Evolutionary conservation across 2,888 invertebrate species (phyloP).

Genomic region (Eucera pruinosa): DNA sequence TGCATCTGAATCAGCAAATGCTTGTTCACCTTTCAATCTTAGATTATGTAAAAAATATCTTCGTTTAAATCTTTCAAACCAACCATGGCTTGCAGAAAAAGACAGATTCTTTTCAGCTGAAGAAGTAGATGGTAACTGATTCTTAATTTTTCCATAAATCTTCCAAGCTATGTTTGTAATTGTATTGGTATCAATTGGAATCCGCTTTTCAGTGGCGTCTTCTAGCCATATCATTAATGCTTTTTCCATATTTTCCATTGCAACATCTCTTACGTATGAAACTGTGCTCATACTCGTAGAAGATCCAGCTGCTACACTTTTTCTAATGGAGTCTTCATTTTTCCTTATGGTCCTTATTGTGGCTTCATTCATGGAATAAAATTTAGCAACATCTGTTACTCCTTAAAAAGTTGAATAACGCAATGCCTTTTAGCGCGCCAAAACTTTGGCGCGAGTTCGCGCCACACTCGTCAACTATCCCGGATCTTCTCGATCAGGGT

Average conservation of each 20-base stretch:
- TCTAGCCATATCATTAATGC: slow-evolving; percentile 49
- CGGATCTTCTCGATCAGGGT: too few species aligned
- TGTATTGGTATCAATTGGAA: slow-evolving; percentile 44
- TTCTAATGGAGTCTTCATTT: slow-evolving; percentile 12
- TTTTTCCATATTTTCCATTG: slow-evolving; percentile 53
- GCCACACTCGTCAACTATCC: slow-evolving; percentile 4
- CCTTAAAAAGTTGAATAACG: slow-evolving; percentile 14
- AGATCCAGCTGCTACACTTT: slow-evolving; percentile 45
- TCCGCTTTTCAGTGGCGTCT: slow-evolving; percentile 47
- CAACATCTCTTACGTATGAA: slow-evolving; percentile 35
- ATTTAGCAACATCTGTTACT: slow-evolving; percentile 50
- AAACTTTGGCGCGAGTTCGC: neutral
- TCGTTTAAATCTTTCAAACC: slow-evolving; percentile 48
- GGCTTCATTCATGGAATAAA: slow-evolving; percentile 48
- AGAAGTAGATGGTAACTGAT: slow-evolving; percentile 37
- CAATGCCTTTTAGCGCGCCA: slow-evolving; percentile 1
- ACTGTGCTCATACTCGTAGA: slow-evolving; percentile 35
- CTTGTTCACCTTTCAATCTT: slow-evolving; percentile 36
- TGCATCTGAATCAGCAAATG: slow-evolving; percentile 39
- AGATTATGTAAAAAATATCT: slow-evolving; percentile 40
- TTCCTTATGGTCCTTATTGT: slow-evolving; percentile 50
- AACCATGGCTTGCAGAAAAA: slow-evolving; percentile 29
- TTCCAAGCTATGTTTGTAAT: slow-evolving; percentile 36
- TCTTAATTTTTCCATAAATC: slow-evolving; percentile 40
- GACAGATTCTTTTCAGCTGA: slow-evolving; percentile 3